Conservation (phyloP, 2,113 vertebrate genomes). For the Callaeas wilsoni region DNA sequence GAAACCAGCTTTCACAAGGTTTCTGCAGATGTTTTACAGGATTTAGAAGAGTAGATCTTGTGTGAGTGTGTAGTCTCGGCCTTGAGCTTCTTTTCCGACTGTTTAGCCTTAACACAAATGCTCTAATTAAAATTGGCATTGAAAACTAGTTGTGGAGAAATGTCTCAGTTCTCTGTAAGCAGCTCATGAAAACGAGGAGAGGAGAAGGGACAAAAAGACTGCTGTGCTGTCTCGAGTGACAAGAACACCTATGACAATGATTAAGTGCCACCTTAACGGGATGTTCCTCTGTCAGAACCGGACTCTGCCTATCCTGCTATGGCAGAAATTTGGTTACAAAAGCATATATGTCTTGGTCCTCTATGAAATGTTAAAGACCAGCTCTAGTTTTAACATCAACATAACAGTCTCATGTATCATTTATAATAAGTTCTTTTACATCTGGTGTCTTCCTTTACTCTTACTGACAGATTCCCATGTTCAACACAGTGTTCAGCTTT, state of each 20-base stretch:
- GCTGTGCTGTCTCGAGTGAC: neutral
- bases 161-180: neutral
- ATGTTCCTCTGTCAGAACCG: neutral
- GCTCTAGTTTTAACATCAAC: neutral
- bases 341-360: neutral
- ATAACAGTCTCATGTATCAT: neutral
- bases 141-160: neutral
- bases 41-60: neutral
- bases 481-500: neutral
- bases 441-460: neutral
- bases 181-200: neutral
- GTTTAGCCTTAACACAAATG: neutral
- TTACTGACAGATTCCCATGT: neutral
- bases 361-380: neutral
- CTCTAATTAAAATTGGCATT: neutral
- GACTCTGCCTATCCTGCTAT: fast-evolving
- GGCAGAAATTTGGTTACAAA: neutral
- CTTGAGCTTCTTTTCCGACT: neutral
- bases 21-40: neutral
- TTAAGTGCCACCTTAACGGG: neutral
- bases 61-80: neutral
- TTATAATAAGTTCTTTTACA: neutral
- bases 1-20: neutral
- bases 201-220: neutral
- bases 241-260: neutral